Conservation (phyloP, 2,888 invertebrate species). For the Euphydryas editha region DNA sequence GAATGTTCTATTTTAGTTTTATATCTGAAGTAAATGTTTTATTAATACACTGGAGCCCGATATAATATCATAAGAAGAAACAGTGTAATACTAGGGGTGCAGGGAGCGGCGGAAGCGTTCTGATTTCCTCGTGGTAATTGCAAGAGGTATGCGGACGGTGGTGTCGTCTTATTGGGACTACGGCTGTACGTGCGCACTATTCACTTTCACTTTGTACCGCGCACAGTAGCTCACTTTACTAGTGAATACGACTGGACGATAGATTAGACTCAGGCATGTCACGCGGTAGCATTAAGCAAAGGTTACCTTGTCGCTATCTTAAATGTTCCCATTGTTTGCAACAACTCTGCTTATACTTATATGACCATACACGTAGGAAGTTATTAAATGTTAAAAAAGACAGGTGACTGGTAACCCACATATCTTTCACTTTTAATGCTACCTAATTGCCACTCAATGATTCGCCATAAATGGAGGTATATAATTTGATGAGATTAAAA, state of each 20-base stretch:
- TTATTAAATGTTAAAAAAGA: constrained; percentile 15
- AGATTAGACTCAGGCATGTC: constrained; percentile 38
- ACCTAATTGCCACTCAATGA: constrained; percentile 16
- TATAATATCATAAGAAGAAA: constrained; percentile 21
- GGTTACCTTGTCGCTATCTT: constrained; percentile 26
- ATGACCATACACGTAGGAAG: background rate
- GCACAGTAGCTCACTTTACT: constrained; percentile 59
- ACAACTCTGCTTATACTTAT: constrained; percentile 11
- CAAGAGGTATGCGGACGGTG: constrained; percentile 80
- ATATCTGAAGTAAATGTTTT: background rate
- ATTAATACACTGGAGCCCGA: constrained; percentile 10
- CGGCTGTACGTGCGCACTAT: constrained; percentile 76
- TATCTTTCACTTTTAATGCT: constrained; percentile 41
- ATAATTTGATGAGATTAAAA: constrained; percentile 7
- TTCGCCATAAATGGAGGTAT: constrained; percentile 27
- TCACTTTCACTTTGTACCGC: constrained; percentile 80
- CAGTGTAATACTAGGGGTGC: constrained; percentile 40
- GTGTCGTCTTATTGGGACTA: constrained; percentile 81
- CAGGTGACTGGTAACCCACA: constrained; percentile 31
- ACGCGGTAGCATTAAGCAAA: constrained; percentile 35
- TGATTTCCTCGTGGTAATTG: constrained; percentile 82
- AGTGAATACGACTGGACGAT: constrained; percentile 38
- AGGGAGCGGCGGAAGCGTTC: constrained; percentile 62
- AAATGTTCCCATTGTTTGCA: constrained; percentile 28
- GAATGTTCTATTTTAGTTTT: background rate